phyloP scores from a whole-genome alignment of 2,797 vertebrate species.

The Rhinogobio ventralis region DNA sequence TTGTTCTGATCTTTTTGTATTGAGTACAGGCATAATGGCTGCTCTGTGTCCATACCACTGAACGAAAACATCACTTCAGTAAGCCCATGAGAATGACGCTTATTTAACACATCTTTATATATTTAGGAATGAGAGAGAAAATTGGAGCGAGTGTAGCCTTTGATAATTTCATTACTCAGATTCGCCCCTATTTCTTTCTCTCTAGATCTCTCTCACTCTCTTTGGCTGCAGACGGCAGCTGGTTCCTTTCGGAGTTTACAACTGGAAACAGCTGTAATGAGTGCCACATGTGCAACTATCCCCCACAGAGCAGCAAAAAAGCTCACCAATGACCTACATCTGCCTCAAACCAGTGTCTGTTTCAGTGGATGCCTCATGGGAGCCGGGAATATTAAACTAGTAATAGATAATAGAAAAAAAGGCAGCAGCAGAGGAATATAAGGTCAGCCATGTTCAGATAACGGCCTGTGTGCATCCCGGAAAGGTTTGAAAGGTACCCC shows the following conservation, averaged over 20 bases:
- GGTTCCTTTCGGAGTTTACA: conserved; percentile 75
- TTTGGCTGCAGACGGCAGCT: conserved; percentile 74
- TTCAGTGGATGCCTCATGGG: conserved; percentile 52
- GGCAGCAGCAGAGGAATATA: conserved; percentile 1
- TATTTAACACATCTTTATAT: conserved; percentile 66
- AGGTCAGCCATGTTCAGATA: background rate
- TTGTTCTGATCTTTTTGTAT: conserved; percentile 62
- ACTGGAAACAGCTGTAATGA: conserved; percentile 83
- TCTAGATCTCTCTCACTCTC: conserved; percentile 63
- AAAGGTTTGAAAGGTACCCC: background rate
- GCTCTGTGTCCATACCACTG: conserved; percentile 58
- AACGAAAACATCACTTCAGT: conserved; percentile 58
- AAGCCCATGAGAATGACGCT: conserved; percentile 56
- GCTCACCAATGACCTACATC: conserved; percentile 73
- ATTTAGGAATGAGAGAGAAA: conserved; percentile 60
- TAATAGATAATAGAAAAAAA: conserved; percentile 32
- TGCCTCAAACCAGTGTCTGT: conserved; percentile 65
- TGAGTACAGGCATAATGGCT: conserved; percentile 52
- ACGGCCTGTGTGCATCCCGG: background rate
- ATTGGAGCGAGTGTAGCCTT: conserved; percentile 66
- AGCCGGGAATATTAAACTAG: conserved; percentile 23
- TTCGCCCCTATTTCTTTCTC: conserved; percentile 52
- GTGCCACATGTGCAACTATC: conserved; percentile 80
- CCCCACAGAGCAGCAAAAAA: conserved; percentile 71
- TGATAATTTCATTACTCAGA: conserved; percentile 74